A percentile compares a stretch with the other conserved stretches of the same genome.
These are phyloP conservation scores for Proctacanthus coquilletti DNA, from an alignment of 1,140 invertebrate genomes.

Conservation along the genomic window DNA sequence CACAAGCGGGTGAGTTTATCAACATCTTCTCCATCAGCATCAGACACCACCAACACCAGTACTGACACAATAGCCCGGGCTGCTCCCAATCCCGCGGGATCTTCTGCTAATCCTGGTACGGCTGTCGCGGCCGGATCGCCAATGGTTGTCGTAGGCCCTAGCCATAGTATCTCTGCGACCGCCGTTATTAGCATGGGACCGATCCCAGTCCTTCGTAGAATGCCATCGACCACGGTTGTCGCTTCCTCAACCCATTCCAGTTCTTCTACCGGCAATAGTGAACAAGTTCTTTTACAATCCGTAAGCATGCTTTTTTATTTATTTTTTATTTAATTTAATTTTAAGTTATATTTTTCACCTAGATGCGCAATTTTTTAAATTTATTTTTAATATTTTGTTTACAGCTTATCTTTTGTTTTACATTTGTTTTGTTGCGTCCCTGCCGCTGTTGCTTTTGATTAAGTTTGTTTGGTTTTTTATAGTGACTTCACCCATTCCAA, in stretches of 20 bases:
- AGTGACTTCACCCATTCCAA: too few species aligned
- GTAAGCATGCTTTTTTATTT: constrained; percentile 21
- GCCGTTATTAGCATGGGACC: neutral
- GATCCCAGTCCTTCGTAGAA: constrained; percentile 12
- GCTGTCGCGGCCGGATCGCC: constrained; percentile 17
- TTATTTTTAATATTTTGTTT: constrained; percentile 8
- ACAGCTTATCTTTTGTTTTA: constrained; percentile 2
- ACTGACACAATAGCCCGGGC: neutral
- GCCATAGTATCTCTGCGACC: too few species aligned
- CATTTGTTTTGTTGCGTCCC: neutral
- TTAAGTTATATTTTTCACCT: constrained; percentile 3
- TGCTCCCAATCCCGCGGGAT: neutral
- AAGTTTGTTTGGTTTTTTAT: too few species aligned
- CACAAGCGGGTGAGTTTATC: constrained; percentile 79
- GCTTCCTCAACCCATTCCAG: neutral
- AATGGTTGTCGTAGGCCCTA: constrained; percentile 4
- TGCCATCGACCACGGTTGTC: constrained; percentile 18
- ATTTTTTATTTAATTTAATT: constrained; percentile 10
- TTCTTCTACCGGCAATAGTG: constrained; percentile 14
- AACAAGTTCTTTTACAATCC: constrained; percentile 30
- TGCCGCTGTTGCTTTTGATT: too few species aligned
- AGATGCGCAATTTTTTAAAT: constrained; percentile 8
- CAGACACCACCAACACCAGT: neutral
- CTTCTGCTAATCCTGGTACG: constrained; percentile 39
- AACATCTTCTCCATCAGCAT: neutral